Conservation (phyloP, 2,113 vertebrate species). For the Bungarus multicinctus region DNA sequence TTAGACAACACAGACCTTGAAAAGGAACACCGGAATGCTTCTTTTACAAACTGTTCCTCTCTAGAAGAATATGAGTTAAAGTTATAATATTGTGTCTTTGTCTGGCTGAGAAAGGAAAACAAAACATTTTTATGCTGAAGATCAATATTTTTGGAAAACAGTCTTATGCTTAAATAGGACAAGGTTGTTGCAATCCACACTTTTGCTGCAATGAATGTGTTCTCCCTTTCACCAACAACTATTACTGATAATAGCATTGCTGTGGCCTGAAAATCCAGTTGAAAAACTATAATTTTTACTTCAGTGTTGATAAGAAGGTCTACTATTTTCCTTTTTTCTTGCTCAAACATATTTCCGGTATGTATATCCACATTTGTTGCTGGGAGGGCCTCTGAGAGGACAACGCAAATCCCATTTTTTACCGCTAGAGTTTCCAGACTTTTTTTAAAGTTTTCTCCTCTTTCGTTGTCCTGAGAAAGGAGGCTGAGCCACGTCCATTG, state of each 20-base stretch:
- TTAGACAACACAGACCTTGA: not conserved
- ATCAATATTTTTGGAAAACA: not conserved
- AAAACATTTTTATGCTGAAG: not conserved
- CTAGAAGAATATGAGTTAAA: not conserved
- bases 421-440: not conserved
- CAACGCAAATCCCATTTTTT: not conserved
- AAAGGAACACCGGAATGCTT: not conserved
- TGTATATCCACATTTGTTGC: not conserved
- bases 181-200: not conserved
- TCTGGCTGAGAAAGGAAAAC: not conserved
- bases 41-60: not conserved
- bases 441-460: not conserved
- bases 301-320: not conserved
- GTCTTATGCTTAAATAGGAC: rapidly evolving
- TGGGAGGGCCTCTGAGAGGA: not conserved
- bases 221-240: rapidly evolving
- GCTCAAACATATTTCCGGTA: too few relatives aligned
- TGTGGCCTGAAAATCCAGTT: not conserved
- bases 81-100: not conserved
- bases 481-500: not conserved
- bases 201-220: not conserved
- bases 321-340: too few relatives aligned
- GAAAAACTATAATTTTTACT: not conserved
- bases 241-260: not conserved
- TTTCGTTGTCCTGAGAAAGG: not conserved